Percentiles rank a stretch among this genome's conserved stretches.
These are phyloP conservation scores for Agraylea sexmaculata DNA, from an alignment of 1,140 invertebrate species.

Conservation along the genomic window DNA sequence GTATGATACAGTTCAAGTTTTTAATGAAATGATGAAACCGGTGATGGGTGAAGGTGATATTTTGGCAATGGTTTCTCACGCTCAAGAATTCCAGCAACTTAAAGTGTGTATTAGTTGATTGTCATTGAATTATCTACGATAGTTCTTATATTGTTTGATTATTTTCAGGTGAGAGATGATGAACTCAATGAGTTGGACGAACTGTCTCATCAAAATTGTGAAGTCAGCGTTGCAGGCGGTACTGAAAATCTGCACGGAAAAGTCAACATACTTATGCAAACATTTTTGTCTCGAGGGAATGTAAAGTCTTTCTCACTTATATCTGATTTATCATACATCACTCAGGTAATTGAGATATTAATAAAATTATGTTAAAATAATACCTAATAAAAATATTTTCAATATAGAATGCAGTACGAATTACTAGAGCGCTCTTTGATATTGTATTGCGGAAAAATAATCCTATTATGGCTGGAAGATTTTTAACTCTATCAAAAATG, in stretches of 20 bases:
- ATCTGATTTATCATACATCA: slow-evolving; percentile 88
- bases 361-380: slow-evolving; percentile 1
- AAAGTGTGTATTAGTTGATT: slow-evolving; percentile 49
- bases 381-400: neutral
- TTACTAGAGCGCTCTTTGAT: slow-evolving; percentile 88
- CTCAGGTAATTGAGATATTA: slow-evolving; percentile 51
- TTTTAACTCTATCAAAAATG: slow-evolving; percentile 79
- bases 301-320: slow-evolving; percentile 82
- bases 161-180: slow-evolving; percentile 75
- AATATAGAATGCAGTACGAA: slow-evolving; percentile 75
- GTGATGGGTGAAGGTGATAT: slow-evolving; percentile 83
- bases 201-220: slow-evolving; percentile 57
- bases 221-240: slow-evolving; percentile 63
- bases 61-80: slow-evolving; percentile 75
- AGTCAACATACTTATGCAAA: slow-evolving; percentile 94
- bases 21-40: slow-evolving; percentile 67
- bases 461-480: slow-evolving; percentile 72
- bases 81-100: slow-evolving; percentile 92
- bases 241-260: slow-evolving; percentile 88
- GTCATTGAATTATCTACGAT: neutral
- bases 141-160: slow-evolving; percentile 9
- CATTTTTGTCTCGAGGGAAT: slow-evolving; percentile 68
- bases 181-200: slow-evolving; percentile 84
- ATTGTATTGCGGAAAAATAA: slow-evolving; percentile 83
- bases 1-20: slow-evolving; percentile 87